Percentiles rank a stretch among this genome's conserved stretches.
phyloP scores from a whole-genome alignment of 2,797 vertebrate species.

The Protonibea diacanthus region DNA sequence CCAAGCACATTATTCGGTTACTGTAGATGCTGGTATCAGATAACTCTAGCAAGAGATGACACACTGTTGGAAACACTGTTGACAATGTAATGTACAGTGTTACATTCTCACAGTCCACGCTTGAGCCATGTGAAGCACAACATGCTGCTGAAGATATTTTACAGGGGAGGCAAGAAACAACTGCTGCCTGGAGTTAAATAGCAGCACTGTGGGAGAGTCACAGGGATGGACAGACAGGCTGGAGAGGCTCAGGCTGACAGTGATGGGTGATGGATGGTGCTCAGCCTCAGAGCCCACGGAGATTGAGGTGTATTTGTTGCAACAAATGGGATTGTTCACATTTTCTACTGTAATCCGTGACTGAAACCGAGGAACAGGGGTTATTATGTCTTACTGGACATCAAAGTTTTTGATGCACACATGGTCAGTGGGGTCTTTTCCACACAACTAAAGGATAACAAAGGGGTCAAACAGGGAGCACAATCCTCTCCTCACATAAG shows the following conservation, averaged over 20 bases:
- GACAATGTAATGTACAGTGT: constrained; percentile 27
- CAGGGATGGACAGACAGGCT: constrained; percentile 38
- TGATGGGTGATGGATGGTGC: constrained; percentile 65
- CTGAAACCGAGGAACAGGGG: constrained; percentile 41
- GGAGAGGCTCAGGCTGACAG: constrained; percentile 56
- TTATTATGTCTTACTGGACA: constrained; percentile 36
- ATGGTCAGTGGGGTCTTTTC: constrained; percentile 12
- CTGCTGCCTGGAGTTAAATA: constrained; percentile 47
- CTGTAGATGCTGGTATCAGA: constrained; percentile 14
- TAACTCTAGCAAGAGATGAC: neutral
- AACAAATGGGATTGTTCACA: constrained; percentile 72
- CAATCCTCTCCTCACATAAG: neutral
- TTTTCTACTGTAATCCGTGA: constrained; percentile 64
- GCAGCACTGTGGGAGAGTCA: constrained; percentile 40
- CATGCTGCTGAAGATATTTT: constrained; percentile 42
- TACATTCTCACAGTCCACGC: constrained; percentile 25
- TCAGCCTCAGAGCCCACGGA: constrained; percentile 46
- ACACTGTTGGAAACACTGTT: neutral
- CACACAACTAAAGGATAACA: neutral
- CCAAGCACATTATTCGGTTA: neutral
- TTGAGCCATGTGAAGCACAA: constrained; percentile 40
- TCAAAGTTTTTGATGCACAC: constrained; percentile 26
- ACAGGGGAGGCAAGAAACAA: constrained; percentile 32
- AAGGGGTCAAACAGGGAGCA: neutral
- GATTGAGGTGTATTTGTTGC: constrained; percentile 64